Percentiles rank a stretch among this genome's conserved stretches.
phyloP scores from a whole-genome alignment of 1,140 invertebrate genomes.

The Cyclina sinensis region DNA sequence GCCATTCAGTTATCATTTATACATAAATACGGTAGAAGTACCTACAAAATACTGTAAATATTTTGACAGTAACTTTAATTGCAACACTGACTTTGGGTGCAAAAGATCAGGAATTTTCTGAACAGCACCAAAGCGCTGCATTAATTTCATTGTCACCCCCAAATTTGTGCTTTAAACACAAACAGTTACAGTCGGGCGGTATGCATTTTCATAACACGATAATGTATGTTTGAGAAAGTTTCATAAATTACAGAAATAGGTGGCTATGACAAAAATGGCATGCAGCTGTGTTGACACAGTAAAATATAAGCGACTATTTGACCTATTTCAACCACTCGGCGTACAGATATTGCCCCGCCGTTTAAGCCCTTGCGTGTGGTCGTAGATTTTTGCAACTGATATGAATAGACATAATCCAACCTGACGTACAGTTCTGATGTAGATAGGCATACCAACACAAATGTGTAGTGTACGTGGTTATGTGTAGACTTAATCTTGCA shows the following conservation, averaged over 20 bases:
- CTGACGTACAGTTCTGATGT: neutral
- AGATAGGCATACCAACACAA: neutral
- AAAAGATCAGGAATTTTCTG: too few species aligned
- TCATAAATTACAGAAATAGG: neutral
- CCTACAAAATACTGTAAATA: too few species aligned
- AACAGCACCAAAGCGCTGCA: too few species aligned
- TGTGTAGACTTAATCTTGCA: neutral
- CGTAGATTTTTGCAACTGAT: neutral
- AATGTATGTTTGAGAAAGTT: too few species aligned
- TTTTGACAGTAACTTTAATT: too few species aligned
- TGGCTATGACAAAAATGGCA: neutral
- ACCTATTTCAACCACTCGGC: constrained; percentile 34
- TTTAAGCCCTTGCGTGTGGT: constrained; percentile 40
- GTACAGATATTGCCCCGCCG: constrained; percentile 3
- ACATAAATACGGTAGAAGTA: too few species aligned
- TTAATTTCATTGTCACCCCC: too few species aligned
- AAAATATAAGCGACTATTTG: neutral
- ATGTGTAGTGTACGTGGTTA: neutral
- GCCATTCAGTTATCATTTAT: too few species aligned
- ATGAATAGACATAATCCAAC: neutral
- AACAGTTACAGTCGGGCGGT: too few species aligned
- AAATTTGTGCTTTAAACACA: too few species aligned
- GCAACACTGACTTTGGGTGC: too few species aligned
- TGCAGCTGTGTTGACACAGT: neutral
- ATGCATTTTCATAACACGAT: too few species aligned